phyloP scores from a whole-genome alignment of 2,113 vertebrate genomes.

The Edolisoma coerulescens region DNA sequence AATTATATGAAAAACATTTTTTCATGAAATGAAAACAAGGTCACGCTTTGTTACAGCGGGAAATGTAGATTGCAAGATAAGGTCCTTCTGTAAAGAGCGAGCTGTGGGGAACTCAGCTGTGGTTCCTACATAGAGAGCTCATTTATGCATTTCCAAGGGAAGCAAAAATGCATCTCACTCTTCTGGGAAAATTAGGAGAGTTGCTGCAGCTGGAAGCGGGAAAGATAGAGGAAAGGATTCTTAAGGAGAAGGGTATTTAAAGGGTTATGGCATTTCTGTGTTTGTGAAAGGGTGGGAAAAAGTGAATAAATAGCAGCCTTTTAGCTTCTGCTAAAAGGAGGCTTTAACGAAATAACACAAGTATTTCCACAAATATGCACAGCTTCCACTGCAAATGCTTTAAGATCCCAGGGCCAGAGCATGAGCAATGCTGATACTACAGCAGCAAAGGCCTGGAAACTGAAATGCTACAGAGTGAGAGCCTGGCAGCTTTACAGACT shows the following conservation, averaged over 20 bases:
- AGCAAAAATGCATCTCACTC: constrained; percentile 60
- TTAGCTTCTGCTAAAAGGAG: constrained; percentile 40
- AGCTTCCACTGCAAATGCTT: background rate
- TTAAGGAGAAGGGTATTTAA: constrained; percentile 44
- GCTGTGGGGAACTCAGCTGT: constrained; percentile 74
- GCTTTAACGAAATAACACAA: constrained; percentile 35
- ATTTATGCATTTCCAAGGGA: constrained; percentile 80
- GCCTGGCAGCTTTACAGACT: background rate
- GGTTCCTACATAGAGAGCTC: constrained; percentile 72
- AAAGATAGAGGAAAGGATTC: constrained; percentile 61
- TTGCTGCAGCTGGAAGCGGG: constrained; percentile 71
- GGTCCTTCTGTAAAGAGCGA: constrained; percentile 75
- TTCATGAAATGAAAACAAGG: constrained; percentile 75
- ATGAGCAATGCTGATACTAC: background rate
- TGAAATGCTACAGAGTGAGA: background rate
- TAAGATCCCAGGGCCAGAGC: background rate
- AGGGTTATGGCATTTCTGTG: constrained; percentile 44
- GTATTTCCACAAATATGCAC: background rate
- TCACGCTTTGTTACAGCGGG: constrained; percentile 74
- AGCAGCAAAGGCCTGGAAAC: background rate
- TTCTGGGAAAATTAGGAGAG: constrained; percentile 70
- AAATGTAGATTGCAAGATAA: constrained; percentile 72
- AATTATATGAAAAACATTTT: constrained; percentile 59
- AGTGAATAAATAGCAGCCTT: constrained; percentile 36
- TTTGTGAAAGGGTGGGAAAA: constrained; percentile 50